Evolutionary conservation across 2,888 invertebrate species (phyloP), one percentile per base, ranked within the genome.

Genomic region (Cryptus armator): DNA sequence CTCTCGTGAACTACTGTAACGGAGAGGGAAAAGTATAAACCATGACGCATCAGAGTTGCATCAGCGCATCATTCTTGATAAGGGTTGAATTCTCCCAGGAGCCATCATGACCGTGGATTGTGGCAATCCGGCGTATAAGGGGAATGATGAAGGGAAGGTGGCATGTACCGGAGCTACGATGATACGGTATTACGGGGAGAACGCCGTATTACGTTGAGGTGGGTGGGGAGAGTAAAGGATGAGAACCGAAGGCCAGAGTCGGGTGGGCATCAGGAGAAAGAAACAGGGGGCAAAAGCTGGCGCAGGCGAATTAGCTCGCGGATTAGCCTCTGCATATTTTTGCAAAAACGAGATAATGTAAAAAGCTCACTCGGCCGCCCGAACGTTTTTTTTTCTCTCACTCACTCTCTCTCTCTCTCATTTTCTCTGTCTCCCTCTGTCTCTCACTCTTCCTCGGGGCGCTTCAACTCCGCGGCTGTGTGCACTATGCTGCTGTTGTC

Each of bases 281-380:
- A 83, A 71, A 70, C 64, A 64, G 62, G 46, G 59, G 14, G 32
- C 44, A 81, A 81, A 62, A 75, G 76, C 71, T 80, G 81, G 62
- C 81, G 81, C 75, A 87, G 88, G 88, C 88, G 90, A 91, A 91
- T 91, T 90, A 91, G 90, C 89, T 90, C 88, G 87, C 90, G 91
- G 91, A 93, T 93, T 93, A 93, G 91, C 91, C 90, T 91, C 88
- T 90, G 90, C 92, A 91, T 91, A 91, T 91, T 92, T 93, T 93
- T 91, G 90, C 90, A 90, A 90, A 92, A 93, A 93, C 92, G 91
- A 93, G 92, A 92, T 93, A 93, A 93, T 91, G 92, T 91, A 92
- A 92, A 92, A 90, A 89, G 88, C 89, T 90, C 89, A 87, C 88
- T 90, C 88, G 87, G 89, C 90, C 89, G 86, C 86, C 85, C 90